Evolutionary conservation across 1,140 invertebrate species (phyloP), one percentile per base, ranked within the genome.

Genomic region (Conus betulinus): DNA sequence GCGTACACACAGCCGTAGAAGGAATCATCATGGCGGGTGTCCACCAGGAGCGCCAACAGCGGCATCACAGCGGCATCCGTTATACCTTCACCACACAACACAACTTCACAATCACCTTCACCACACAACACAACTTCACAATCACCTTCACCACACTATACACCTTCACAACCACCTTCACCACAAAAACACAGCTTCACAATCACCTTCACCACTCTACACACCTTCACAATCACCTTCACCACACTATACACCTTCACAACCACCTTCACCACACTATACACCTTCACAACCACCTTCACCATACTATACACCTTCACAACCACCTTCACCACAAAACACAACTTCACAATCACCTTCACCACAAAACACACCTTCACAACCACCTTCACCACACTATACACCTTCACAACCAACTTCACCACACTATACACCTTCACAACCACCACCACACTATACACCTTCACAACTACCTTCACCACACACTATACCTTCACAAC

Each of bases 11-110:
- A 97, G 55, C 98, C 98, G 94, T 99, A 99, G 86, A 99, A 98
- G 0, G 98, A 97, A 39, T 39, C n/a, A 15, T 97, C 97, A 94
- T 99, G 98, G 71, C 99, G 96, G 89, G 99, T 98, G 94, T 99
- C 99, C n/a, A 99, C 98, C 84, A 99, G 95, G 94, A 98, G 98
- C 5, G 98, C 99, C 27, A 99, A 96, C 93, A 99, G 97, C 0
- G 99, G 99, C 98, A 99, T 99, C 97, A 99, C 99, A 3, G 98
- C 98, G 20, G 98, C 98, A 95, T 99, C 99, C 7, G 99, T 98
- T 97, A 99, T 99, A 78, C 96, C 96, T 96, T 85, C 15, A 23
- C 17, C 76, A 78, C 67, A 74, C 67, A 74, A 74, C 71, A 74
- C 71, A 74, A 11, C 11, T 20, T 17, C 71, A 74, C 71, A 74